Conservation (phyloP, 2,888 invertebrate species). For the Acanthoscelides obtectus region DNA sequence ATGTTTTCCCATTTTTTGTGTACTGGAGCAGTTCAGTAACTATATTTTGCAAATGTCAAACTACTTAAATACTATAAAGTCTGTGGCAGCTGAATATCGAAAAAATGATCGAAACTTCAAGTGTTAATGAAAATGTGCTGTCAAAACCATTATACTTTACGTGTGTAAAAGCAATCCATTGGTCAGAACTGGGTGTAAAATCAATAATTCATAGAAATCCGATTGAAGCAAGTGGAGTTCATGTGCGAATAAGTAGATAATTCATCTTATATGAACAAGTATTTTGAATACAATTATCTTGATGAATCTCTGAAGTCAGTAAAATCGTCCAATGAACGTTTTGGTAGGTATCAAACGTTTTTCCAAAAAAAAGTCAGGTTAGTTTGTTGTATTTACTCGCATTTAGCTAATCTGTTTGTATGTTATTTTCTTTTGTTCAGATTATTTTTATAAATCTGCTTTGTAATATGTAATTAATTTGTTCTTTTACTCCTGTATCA, state of each 20-base stretch:
- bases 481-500: no score
- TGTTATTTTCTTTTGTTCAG: no score
- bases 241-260: background rate
- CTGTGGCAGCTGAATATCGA: background rate
- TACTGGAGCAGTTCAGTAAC: background rate
- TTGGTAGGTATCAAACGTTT: no score
- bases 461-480: no score
- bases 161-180: conserved; percentile 42
- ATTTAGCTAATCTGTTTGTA: no score
- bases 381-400: no score
- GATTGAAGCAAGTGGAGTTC: conserved; percentile 39
- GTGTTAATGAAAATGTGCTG: conserved; percentile 21
- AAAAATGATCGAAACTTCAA: background rate
- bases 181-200: conserved; percentile 51
- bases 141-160: conserved; percentile 24
- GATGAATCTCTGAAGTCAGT: no score
- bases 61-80: background rate
- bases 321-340: no score
- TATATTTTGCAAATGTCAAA: background rate
- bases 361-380: no score
- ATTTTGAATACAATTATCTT: no score
- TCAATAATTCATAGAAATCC: conserved; percentile 22
- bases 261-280: no score
- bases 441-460: no score
- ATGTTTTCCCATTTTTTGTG: background rate